phyloP scores from a whole-genome alignment of 2,113 vertebrate species.

The Tapirus terrestris region DNA sequence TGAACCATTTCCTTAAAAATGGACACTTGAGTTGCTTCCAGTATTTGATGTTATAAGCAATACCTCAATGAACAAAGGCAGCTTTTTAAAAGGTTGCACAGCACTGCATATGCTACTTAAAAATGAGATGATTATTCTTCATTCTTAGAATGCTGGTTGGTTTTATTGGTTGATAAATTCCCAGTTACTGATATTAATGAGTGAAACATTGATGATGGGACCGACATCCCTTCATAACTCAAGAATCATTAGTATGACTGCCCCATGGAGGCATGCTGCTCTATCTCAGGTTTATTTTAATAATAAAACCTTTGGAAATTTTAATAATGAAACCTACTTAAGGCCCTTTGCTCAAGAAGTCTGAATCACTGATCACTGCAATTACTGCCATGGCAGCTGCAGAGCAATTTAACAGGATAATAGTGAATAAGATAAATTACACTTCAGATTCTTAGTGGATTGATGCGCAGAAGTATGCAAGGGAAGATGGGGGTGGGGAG shows the following conservation, averaged over 20 bases:
- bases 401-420: constrained; percentile 80
- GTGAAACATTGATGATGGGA: constrained; percentile 47
- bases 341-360: constrained; percentile 71
- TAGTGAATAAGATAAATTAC: constrained; percentile 76
- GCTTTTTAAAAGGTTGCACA: neutral
- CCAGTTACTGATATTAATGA: constrained; percentile 59
- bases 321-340: constrained; percentile 80
- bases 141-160: constrained; percentile 33
- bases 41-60: neutral
- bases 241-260: constrained; percentile 61
- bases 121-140: constrained; percentile 52
- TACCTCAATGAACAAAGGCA: neutral
- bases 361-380: constrained; percentile 79
- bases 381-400: constrained; percentile 74
- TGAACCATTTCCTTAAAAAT: neutral
- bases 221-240: constrained; percentile 56
- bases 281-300: constrained; percentile 74
- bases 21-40: neutral
- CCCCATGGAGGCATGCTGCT: constrained; percentile 51
- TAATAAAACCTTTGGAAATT: constrained; percentile 79
- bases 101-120: neutral
- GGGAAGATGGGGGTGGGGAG: constrained; percentile 3
- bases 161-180: constrained; percentile 74
- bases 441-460: constrained; percentile 73
- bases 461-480: constrained; percentile 49